These are phyloP conservation scores for Gopherus flavomarginatus DNA, from an alignment of 2,113 vertebrate genomes.

Conservation along the genomic window DNA sequence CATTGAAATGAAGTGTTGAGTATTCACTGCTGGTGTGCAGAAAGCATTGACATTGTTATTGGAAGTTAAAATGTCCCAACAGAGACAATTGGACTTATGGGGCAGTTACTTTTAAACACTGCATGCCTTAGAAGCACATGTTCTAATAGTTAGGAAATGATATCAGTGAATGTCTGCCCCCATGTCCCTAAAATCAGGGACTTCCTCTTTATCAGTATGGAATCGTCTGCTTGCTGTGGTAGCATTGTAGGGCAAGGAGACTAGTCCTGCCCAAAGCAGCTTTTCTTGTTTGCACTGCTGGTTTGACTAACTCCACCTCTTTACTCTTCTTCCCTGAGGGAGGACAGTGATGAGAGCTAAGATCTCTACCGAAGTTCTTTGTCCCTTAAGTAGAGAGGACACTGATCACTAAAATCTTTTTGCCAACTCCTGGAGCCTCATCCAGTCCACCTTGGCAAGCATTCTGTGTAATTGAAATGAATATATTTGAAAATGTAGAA, in stretches of 20 bases:
- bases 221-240: not conserved
- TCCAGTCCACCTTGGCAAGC: not conserved
- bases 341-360: not conserved
- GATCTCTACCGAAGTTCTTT: not conserved
- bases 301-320: too few relatives aligned
- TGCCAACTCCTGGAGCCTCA: not conserved
- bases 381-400: not conserved
- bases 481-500: too few relatives aligned
- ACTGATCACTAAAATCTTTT: not conserved
- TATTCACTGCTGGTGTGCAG: too few relatives aligned
- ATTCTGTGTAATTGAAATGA: too few relatives aligned
- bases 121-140: not conserved
- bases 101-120: not conserved
- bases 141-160: not conserved
- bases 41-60: too few relatives aligned
- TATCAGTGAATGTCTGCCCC: not conserved
- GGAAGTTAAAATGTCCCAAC: too few relatives aligned
- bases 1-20: too few relatives aligned
- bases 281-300: not conserved
- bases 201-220: not conserved
- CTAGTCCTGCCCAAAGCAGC: not conserved
- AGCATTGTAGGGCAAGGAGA: not conserved
- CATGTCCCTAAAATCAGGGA: not conserved
- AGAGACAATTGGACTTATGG: not conserved
- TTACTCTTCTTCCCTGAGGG: too few relatives aligned